Evolutionary conservation across 2,888 invertebrate species (phyloP).

Genomic region (Gari tellinella): DNA sequence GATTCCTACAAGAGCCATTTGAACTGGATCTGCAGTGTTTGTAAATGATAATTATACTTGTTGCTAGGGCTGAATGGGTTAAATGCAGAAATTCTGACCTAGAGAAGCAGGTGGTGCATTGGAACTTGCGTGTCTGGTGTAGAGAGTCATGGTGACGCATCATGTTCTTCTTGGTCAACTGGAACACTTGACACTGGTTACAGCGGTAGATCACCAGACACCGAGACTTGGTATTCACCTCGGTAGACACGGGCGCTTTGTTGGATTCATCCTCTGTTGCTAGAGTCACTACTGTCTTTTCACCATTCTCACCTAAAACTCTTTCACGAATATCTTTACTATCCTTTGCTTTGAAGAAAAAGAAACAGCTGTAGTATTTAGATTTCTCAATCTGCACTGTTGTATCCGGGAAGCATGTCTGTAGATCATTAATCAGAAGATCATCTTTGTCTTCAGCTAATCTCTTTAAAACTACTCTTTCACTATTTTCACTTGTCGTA

Average conservation of each 20-base stretch:
- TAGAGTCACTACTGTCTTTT: not conserved
- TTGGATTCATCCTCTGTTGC: conserved; percentile 1
- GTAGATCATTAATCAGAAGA: conserved; percentile 34
- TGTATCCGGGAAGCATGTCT: conserved; percentile 27
- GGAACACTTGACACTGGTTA: conserved; percentile 45
- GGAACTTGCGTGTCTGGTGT: conserved; percentile 46
- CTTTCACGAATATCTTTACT: not conserved
- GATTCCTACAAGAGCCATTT: too few species aligned
- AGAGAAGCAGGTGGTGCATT: conserved; percentile 43
- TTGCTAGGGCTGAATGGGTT: too few species aligned
- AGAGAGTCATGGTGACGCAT: conserved; percentile 44
- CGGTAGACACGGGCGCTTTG: conserved; percentile 1
- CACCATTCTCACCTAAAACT: not conserved
- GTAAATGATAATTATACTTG: too few species aligned
- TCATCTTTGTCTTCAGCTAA: not conserved
- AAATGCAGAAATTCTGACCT: conserved; percentile 34
- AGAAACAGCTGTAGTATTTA: conserved; percentile 37
- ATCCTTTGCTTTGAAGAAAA: conserved; percentile 44
- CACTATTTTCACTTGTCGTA: too few species aligned
- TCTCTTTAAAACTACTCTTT: too few species aligned
- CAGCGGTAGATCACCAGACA: conserved; percentile 52
- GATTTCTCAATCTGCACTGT: conserved; percentile 39
- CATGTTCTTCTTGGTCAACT: conserved; percentile 44
- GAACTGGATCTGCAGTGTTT: too few species aligned
- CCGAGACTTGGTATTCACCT: conserved; percentile 33